These are phyloP conservation scores for Drosophila takahashii DNA, from an alignment of 1,140 invertebrate genomes.

Conservation along the genomic window DNA sequence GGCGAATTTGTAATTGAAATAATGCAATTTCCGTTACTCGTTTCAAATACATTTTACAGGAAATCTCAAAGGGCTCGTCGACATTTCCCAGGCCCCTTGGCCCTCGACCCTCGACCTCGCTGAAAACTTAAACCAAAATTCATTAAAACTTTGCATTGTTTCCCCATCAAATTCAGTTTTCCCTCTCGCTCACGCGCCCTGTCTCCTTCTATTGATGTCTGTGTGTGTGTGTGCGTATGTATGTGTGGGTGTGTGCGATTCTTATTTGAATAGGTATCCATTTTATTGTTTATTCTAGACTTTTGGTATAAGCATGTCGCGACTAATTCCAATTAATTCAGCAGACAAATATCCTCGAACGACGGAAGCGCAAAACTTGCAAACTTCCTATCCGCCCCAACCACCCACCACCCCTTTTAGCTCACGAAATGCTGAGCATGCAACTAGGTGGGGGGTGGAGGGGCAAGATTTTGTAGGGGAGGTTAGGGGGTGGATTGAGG, in stretches of 20 bases:
- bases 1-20: conserved; percentile 81
- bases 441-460: conserved; percentile 35
- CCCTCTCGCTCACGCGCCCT: conserved; percentile 32
- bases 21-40: conserved; percentile 82
- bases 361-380: conserved; percentile 65
- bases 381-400: conserved; percentile 36
- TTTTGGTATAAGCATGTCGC: conserved; percentile 82
- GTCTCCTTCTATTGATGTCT: conserved; percentile 9
- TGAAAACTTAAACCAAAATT: conserved; percentile 83
- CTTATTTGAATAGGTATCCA: conserved; percentile 82
- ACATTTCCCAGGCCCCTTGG: conserved; percentile 10
- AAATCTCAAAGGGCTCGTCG: conserved; percentile 74
- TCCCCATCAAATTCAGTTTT: conserved; percentile 41
- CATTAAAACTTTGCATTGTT: conserved; percentile 83
- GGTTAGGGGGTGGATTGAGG: background rate
- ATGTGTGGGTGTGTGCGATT: conserved; percentile 32
- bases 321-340: conserved; percentile 84
- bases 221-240: conserved; percentile 22
- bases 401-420: background rate
- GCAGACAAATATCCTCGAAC: conserved; percentile 80
- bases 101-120: conserved; percentile 33
- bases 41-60: conserved; percentile 81
- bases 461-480: background rate
- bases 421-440: conserved; percentile 69
- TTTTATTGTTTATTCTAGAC: conserved; percentile 84